Evolutionary conservation across 1,140 invertebrate genomes (phyloP).

Genomic region (Drosophila subobscura): DNA sequence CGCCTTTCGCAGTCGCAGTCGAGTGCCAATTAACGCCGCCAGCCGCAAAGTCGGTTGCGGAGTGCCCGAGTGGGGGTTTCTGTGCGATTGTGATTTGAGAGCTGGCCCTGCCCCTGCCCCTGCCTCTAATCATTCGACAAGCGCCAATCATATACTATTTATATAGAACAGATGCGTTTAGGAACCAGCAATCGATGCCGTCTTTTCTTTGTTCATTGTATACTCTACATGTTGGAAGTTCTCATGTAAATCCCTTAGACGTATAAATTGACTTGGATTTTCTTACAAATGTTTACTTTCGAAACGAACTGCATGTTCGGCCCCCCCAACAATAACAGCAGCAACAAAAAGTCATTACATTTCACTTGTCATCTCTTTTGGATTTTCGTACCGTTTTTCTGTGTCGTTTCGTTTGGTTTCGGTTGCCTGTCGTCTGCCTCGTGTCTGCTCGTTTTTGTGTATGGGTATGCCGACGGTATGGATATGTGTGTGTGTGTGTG

Average conservation of each 20-base stretch:
- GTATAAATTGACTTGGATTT: background rate
- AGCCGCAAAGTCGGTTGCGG: conserved; percentile 29
- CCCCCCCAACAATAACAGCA: conserved; percentile 31
- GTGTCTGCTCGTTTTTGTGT: conserved; percentile 3
- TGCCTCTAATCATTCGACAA: conserved; percentile 24
- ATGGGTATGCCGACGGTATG: background rate
- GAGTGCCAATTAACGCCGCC: conserved; percentile 50
- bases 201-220: too few species aligned
- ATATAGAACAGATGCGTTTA: conserved; percentile 20
- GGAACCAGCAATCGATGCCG: background rate
- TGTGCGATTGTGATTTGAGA: conserved; percentile 47
- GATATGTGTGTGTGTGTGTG: conserved; percentile 19
- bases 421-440: conserved; percentile 14
- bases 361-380: conserved; percentile 48
- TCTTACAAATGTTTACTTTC: conserved; percentile 12
- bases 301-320: conserved; percentile 24
- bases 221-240: background rate
- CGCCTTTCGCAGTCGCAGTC: conserved; percentile 9
- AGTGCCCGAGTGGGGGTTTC: conserved; percentile 17
- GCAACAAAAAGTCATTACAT: conserved; percentile 37
- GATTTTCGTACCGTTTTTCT: conserved; percentile 27
- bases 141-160: conserved; percentile 26
- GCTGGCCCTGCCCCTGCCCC: conserved; percentile 6
- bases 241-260: background rate
- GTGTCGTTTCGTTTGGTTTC: conserved; percentile 4